A percentile compares a stretch with the other conserved stretches of the same genome.
Conservation (phyloP, 2,888 invertebrate genomes). For the Rhagium mordax region DNA sequence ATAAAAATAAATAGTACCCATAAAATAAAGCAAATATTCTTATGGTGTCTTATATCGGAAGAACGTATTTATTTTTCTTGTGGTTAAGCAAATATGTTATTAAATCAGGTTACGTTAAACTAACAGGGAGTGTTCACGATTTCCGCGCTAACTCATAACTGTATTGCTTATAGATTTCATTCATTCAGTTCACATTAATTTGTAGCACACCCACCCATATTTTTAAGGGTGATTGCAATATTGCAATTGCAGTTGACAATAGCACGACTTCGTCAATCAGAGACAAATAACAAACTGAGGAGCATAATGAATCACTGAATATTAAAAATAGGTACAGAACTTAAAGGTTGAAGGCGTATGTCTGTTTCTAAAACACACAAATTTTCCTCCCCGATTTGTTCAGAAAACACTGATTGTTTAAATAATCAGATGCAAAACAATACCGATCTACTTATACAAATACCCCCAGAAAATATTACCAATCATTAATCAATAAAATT, state of each 20-base stretch:
- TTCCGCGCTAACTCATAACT: conserved; percentile 34
- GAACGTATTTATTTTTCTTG: conserved; percentile 29
- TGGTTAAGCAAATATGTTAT: conserved; percentile 8
- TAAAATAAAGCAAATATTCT: background rate
- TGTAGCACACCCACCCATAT: conserved; percentile 17
- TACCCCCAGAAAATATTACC: too few relatives aligned
- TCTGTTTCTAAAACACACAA: too few relatives aligned
- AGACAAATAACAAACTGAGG: background rate
- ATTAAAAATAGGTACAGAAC: too few relatives aligned
- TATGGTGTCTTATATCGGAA: conserved; percentile 33
- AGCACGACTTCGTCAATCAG: background rate
- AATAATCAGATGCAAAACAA: too few relatives aligned
- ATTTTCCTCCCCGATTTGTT: too few relatives aligned
- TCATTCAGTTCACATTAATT: conserved; percentile 8
- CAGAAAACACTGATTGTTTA: too few relatives aligned
- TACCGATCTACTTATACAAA: too few relatives aligned
- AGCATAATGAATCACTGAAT: background rate
- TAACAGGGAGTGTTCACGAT: conserved; percentile 32
- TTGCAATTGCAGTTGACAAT: background rate
- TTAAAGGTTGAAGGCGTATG: too few relatives aligned
- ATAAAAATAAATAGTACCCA: background rate
- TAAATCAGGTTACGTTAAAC: conserved; percentile 38
- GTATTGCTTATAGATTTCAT: conserved; percentile 21
- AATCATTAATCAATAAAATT: too few relatives aligned
- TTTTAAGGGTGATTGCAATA: conserved; percentile 4